Conservation (phyloP, 2,888 invertebrate genomes). For the Drosophila koepferae region DNA sequence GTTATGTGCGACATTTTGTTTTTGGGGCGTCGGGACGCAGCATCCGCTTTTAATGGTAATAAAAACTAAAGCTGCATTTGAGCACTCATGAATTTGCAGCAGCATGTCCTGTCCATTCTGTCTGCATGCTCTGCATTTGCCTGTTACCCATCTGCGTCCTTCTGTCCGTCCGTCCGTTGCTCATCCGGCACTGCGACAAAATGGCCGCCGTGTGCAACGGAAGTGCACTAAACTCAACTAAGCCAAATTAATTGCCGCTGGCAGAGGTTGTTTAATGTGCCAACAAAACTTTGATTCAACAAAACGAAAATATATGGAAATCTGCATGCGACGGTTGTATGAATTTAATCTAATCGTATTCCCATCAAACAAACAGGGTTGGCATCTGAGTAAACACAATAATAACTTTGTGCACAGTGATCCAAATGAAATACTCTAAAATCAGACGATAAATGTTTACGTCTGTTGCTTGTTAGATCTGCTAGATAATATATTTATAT, state of each 20-base stretch:
- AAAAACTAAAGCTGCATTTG: conserved; percentile 77
- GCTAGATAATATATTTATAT: too few relatives aligned
- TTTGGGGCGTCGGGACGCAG: conserved; percentile 27
- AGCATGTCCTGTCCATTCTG: conserved; percentile 9
- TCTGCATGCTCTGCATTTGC: conserved; percentile 11
- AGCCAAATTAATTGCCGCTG: conserved; percentile 77
- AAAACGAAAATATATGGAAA: conserved; percentile 31
- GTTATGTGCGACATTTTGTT: conserved; percentile 76
- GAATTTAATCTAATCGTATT: conserved; percentile 2
- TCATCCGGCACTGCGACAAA: conserved; percentile 76
- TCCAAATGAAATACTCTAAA: too few relatives aligned
- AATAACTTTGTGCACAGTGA: neutral
- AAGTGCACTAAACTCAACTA: conserved; percentile 79
- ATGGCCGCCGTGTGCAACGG: conserved; percentile 78
- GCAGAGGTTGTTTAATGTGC: conserved; percentile 72
- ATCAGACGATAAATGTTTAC: too few relatives aligned
- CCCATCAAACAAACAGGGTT: neutral
- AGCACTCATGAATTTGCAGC: conserved; percentile 65
- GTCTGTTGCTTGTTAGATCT: too few relatives aligned
- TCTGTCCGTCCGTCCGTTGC: conserved; percentile 12
- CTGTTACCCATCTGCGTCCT: too few relatives aligned
- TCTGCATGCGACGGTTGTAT: conserved; percentile 23
- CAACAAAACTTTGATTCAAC: conserved; percentile 77
- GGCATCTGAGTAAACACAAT: neutral
- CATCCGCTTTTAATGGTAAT: conserved; percentile 75